These are phyloP conservation scores for Anorthoa munda DNA, from an alignment of 2,888 invertebrate species.

Conservation along the genomic window DNA sequence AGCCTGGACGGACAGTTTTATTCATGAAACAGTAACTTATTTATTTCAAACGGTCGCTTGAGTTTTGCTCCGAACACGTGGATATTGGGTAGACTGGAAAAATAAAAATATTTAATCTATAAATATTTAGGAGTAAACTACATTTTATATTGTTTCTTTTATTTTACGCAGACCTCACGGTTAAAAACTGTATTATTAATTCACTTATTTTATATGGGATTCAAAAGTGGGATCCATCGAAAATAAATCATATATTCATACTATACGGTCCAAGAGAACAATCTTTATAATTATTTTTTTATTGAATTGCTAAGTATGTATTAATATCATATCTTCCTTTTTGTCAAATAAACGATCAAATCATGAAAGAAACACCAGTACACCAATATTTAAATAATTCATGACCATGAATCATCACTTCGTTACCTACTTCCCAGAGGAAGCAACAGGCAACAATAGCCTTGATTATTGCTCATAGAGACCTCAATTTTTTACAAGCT, in stretches of 20 bases:
- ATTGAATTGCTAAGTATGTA: too few species aligned
- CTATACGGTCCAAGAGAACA: too few species aligned
- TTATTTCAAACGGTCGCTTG: conserved; percentile 25
- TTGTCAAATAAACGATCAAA: neutral
- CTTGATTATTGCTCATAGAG: conserved; percentile 8
- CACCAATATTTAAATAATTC: conserved; percentile 11
- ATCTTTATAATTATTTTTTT: too few species aligned
- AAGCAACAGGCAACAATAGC: conserved; percentile 23
- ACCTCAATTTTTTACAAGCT: conserved; percentile 13
- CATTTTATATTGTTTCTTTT: neutral
- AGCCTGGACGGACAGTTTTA: conserved; percentile 32
- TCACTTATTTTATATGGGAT: too few species aligned
- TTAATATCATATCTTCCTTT: neutral
- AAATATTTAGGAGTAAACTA: neutral
- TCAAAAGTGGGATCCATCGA: too few species aligned
- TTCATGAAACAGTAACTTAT: conserved; percentile 19
- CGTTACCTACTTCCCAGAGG: conserved; percentile 10
- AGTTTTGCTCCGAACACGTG: neutral
- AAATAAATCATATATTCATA: too few species aligned
- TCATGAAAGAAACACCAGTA: neutral
- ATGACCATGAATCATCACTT: conserved; percentile 6
- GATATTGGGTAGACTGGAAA: neutral
- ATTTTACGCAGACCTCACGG: too few species aligned
- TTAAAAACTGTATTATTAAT: too few species aligned
- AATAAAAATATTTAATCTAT: conserved; percentile 12